Percentiles rank a stretch among this genome's conserved stretches.
These are phyloP conservation scores for Sebastes steindachneri DNA, from an alignment of 2,797 vertebrate species.

Conservation along the genomic window DNA sequence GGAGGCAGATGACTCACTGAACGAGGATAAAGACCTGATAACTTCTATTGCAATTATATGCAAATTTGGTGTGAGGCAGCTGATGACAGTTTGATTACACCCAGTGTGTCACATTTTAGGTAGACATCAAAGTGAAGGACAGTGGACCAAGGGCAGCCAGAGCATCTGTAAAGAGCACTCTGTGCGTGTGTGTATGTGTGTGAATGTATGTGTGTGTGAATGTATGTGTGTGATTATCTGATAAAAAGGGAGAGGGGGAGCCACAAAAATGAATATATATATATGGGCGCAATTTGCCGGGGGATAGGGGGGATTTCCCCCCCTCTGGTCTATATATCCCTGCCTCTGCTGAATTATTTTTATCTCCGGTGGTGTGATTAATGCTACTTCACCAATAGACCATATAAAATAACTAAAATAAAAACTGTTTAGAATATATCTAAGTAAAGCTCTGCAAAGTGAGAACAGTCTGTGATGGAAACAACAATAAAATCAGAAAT, in stretches of 20 bases:
- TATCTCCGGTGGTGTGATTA: neutral
- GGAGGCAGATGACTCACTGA: conserved; percentile 36
- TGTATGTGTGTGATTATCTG: neutral
- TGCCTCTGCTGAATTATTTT: too few relatives aligned
- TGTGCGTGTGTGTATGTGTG: neutral
- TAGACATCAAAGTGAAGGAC: conserved; percentile 36
- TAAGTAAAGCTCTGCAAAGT: neutral
- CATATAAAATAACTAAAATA: neutral
- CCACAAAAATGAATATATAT: neutral
- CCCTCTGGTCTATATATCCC: too few relatives aligned
- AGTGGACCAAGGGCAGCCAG: conserved; percentile 6
- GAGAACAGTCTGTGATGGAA: neutral
- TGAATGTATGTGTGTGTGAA: neutral
- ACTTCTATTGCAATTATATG: conserved; percentile 54
- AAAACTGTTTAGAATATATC: neutral
- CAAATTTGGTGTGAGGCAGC: conserved; percentile 40
- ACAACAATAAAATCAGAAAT: too few relatives aligned
- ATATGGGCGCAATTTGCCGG: neutral
- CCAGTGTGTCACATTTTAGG: conserved; percentile 36
- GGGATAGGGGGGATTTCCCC: too few relatives aligned
- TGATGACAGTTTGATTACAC: conserved; percentile 62
- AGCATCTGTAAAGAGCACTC: conserved; percentile 12
- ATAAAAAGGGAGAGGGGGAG: neutral
- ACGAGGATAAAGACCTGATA: conserved; percentile 47
- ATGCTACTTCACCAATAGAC: neutral